Base-by-base conservation (phyloP, 2,113 vertebrate species). In the Nipponia nippon region DNA sequence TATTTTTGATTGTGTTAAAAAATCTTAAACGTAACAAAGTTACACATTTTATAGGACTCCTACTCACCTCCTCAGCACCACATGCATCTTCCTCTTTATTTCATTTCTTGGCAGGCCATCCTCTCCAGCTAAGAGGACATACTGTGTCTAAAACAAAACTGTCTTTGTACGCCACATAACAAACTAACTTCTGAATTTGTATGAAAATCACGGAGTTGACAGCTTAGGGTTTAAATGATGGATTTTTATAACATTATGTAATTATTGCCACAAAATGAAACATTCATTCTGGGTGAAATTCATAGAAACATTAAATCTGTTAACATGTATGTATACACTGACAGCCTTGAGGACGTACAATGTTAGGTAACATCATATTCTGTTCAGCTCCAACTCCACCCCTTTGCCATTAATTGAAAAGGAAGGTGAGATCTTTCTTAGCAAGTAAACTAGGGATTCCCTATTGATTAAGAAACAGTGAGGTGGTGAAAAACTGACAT, bases 31-130 rank as follows among this genome's bases (percentile, higher is more conserved):
- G 1, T 53, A 87, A 89, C 49, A 84, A 83, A 97, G 53, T 85
- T 83, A 66, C 67, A 78, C 0, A 26, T 83, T 96, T 91, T 55
- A 70, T 46, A 94, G 78, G 71, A 95, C 95, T 94, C 96, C 96
- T 79, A 97, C 94, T 97, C 91, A 91, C 83, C 93, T 96, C 95
- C 96, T 95, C 81, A 93, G 75, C 84, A 86, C 76, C 79, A 69
- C 78, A 56, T 78, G 85, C 26, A 77, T 90, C 83, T 46, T 86
- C 79, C 92, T 77, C 72, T 97, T 93, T 65, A 91, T 70, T 96
- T 78, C 53, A 66, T 75, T 93, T 49, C 62, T 95, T 95, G 95
- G 95, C 83, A 96, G 87, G 93, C 30, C 38, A 71, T 63, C 55
- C 59, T 81, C 52, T 89, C 40, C 87, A 95, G 83, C 55, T 80